Evolutionary conservation across 2,888 invertebrate species (phyloP), one percentile per base, ranked within the genome.

Genomic region (Brenthis ino): DNA sequence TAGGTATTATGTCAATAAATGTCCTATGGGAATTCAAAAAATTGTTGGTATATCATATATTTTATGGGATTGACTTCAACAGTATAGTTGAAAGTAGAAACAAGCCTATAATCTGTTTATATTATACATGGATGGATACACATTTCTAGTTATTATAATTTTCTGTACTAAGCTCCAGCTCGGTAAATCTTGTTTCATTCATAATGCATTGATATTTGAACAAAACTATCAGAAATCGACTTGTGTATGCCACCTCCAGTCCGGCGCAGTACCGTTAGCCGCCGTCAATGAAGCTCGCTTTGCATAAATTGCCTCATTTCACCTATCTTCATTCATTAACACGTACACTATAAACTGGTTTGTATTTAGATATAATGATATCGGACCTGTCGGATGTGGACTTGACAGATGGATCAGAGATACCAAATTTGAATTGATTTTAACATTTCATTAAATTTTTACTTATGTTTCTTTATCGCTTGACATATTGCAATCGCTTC

Each of bases 241-340:
- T 8, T 20, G 13, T 14, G 43, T 53, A 63, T 63, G 51, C 63
- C 63, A 20, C 50, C 48, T 8, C n/a, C 60, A 67, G 69, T 69
- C 64, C 55, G 54, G n/a, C 37, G 56, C 24, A 16, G 68, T 69
- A 73, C 77, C 77, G 77, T 78, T 76, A 75, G 54, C 58, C 60
- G 65, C 75, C 73, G 77, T 78, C 77, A 78, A 77, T 78, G 78
- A 73, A 73, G 55, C 73, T 67, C 69, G 71, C 68, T 60, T 76
- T 76, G 78, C 77, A 77, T 77, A 77, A 68, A 74, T 72, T 71
- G 68, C 72, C 73, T 74, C 76, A 72, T 69, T 72, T 72, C 65
- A 69, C 68, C 71, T 70, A 71, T 71, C 74, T 77, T 72, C 78
- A 78, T 78, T 78, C 78, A 78, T 77, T 75, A 76, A 71, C 63